Evolutionary conservation across 2,797 vertebrate genomes (phyloP).

Genomic region (Sebastes paucispinis): DNA sequence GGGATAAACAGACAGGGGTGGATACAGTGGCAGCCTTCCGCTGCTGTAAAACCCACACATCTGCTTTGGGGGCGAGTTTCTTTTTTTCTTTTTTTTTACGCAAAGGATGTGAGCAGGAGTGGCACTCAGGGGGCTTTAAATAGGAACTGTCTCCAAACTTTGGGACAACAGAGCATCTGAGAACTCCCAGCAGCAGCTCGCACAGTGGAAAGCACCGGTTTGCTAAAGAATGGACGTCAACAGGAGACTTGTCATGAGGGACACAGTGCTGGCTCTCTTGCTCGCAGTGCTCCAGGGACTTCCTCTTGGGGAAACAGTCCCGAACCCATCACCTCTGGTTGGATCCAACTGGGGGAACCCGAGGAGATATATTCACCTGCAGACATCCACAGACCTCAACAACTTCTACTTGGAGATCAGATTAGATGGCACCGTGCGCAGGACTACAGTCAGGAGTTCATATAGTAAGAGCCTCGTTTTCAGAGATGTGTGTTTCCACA

Average conservation of each 20-base stretch:
- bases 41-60: constrained; percentile 74
- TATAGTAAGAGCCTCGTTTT: constrained; percentile 86
- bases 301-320: constrained; percentile 68
- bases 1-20: constrained; percentile 76
- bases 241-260: constrained; percentile 53
- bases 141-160: constrained; percentile 73
- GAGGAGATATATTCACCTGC: constrained; percentile 89
- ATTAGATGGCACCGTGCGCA: constrained; percentile 87
- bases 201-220: constrained; percentile 42
- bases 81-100: constrained; percentile 62
- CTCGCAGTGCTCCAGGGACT: constrained; percentile 76
- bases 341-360: constrained; percentile 88
- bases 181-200: constrained; percentile 46
- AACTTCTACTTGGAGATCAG: constrained; percentile 95
- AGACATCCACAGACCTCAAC: constrained; percentile 88
- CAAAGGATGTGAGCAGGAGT: constrained; percentile 82
- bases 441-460: constrained; percentile 86
- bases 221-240: constrained; percentile 60
- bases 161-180: constrained; percentile 71
- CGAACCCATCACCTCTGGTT: constrained; percentile 88
- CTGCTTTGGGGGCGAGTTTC: constrained; percentile 82
- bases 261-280: constrained; percentile 73
- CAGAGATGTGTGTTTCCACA: not conserved
- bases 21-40: constrained; percentile 77
- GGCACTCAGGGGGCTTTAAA: constrained; percentile 83